Base-by-base conservation (phyloP, 2,797 vertebrate genomes). In the Lepidocolaptes lacrymiger region DNA sequence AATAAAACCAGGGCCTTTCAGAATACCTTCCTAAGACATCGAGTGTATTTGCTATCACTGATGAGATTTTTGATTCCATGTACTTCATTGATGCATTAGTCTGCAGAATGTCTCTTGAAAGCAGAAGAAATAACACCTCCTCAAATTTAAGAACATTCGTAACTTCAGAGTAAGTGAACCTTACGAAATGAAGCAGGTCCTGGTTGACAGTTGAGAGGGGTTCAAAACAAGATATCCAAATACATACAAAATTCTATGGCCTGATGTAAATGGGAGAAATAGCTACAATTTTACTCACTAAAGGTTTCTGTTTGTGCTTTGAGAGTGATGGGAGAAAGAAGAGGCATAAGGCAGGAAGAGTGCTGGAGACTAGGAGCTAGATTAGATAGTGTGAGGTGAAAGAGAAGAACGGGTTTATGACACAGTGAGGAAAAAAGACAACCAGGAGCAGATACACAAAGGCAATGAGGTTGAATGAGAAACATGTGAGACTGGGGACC, bases 401-500 rank as follows among this genome's bases (percentile, higher is more conserved):
- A 75, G 34, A 62, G 36, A 73, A 54, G 14, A 72, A 16, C 7
- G 30, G 11, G 10, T 82, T 82, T 66, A 39, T 79, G 20, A 66
- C 23, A 51, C 63, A 78, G 34, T n/a, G 73, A 67, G 30, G 34
- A 80, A 74, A 28, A 74, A 73, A 34, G 37, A 74, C 13, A 32
- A 49, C n/a, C 10, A 22, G 52, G 34, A 81, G 9, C 37, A 54
- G 41, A 23, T 55, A 36, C 7, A 3, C 26, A 21, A 73, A 71
- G 24, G 12, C 48, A 74, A 4, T 37, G 22, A 52, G 27, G 19
- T 43, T 34, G 26, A 51, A 39, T 66, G 32, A 55, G 44, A 74
- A 94, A 39, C 52, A 8, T 12, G 30, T 6, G 37, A 17, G 15
- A 21, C 0, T 2, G 0, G 1, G n/a, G 20, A 23, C 21, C 18